phyloP scores from a whole-genome alignment of 1,140 invertebrate species.

The Lepidurus couesii region DNA sequence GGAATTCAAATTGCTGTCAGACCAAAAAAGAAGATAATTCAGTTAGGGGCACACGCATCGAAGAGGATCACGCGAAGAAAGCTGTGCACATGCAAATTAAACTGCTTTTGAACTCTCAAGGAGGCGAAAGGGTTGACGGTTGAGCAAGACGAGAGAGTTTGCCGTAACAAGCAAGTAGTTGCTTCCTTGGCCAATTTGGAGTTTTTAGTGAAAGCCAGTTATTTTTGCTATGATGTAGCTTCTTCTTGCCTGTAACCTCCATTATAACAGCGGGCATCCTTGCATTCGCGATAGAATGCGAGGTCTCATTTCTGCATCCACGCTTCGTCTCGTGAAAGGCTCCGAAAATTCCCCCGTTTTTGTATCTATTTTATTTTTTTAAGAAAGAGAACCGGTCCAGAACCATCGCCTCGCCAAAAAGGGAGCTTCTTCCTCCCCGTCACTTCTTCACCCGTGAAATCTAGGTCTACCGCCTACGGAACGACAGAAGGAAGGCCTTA shows the following conservation, averaged over 20 bases:
- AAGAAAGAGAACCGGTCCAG: background rate
- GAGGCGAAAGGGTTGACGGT: slow-evolving; percentile 13
- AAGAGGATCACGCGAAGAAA: background rate
- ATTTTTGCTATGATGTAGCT: background rate
- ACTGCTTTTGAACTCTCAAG: background rate
- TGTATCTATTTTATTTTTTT: background rate
- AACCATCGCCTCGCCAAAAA: background rate
- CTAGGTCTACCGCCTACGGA: background rate
- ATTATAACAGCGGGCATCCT: background rate
- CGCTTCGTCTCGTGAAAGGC: background rate
- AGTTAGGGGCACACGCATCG: background rate
- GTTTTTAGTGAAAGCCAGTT: background rate
- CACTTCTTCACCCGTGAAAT: background rate
- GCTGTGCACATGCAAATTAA: background rate
- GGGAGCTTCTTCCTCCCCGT: background rate
- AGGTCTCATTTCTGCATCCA: background rate
- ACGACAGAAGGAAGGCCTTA: background rate
- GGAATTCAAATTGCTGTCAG: no score
- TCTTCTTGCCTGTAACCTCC: background rate
- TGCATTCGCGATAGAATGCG: background rate
- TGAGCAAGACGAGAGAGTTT: slow-evolving; percentile 7
- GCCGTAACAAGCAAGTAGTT: background rate
- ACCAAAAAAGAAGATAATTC: background rate
- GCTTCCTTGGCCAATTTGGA: slow-evolving; percentile 6
- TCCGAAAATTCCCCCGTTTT: background rate